These are phyloP conservation scores for Cinclus mexicanus DNA, from an alignment of 2,113 vertebrate species.

Conservation along the genomic window DNA sequence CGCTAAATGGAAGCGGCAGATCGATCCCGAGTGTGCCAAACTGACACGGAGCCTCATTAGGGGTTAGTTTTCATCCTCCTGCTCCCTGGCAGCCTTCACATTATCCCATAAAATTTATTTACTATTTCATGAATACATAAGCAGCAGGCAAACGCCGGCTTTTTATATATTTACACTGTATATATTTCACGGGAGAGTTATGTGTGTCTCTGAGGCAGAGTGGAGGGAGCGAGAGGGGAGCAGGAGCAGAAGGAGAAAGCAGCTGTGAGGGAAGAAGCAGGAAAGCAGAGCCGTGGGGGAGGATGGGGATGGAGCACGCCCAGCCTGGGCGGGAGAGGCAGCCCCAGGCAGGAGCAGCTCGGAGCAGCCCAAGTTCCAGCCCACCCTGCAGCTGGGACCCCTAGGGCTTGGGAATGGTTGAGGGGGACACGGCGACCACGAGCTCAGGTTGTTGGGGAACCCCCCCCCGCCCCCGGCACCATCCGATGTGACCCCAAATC, in stretches of 20 bases:
- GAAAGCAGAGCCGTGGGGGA: neutral
- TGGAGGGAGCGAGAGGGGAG: slow-evolving; percentile 54
- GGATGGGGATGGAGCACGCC: neutral
- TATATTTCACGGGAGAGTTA: slow-evolving; percentile 85
- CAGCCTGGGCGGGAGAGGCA: neutral
- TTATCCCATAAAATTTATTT: slow-evolving; percentile 89
- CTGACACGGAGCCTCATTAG: slow-evolving; percentile 78
- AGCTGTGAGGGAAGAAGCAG: slow-evolving; percentile 54
- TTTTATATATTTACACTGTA: slow-evolving; percentile 87
- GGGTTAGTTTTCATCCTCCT: slow-evolving; percentile 79
- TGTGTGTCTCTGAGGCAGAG: slow-evolving; percentile 79
- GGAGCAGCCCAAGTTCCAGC: neutral
- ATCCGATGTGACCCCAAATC: no score
- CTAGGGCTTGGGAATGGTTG: neutral
- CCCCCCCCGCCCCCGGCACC: no score
- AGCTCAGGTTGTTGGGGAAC: neutral
- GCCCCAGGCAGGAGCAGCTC: neutral
- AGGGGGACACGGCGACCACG: fast-evolving
- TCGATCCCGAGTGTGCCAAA: slow-evolving; percentile 75
- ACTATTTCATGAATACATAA: slow-evolving; percentile 89
- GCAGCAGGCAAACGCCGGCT: slow-evolving; percentile 82
- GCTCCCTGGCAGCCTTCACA: slow-evolving; percentile 85
- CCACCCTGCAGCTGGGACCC: neutral
- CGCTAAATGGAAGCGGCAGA: slow-evolving; percentile 65
- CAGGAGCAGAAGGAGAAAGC: slow-evolving; percentile 68